Conservation (phyloP, 2,113 vertebrate species). For the Serranochromis macrocephalus region DNA sequence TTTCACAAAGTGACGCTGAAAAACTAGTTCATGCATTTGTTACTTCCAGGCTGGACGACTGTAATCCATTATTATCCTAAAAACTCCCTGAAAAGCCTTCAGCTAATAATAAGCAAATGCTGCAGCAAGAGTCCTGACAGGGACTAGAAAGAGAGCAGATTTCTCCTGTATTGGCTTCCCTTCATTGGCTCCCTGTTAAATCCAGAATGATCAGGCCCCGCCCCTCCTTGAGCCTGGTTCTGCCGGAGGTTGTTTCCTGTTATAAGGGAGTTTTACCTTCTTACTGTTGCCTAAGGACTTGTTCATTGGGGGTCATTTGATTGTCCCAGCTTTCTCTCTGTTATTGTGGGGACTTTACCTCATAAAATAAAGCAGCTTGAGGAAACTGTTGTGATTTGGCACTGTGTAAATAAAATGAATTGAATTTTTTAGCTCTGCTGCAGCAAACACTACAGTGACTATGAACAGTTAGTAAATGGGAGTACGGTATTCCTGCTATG, state of each 20-base stretch:
- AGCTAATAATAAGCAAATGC: accelerated
- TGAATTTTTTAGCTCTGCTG: not conserved
- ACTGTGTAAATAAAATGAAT: not conserved
- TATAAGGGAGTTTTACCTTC: not conserved
- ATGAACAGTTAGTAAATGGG: not conserved
- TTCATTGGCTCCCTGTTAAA: not conserved
- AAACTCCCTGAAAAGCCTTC: not conserved
- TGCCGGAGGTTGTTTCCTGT: not conserved
- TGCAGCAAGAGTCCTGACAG: not conserved
- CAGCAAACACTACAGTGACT: not conserved
- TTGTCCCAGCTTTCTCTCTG: not conserved
- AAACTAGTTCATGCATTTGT: not conserved
- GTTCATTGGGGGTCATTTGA: not conserved
- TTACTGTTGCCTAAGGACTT: not conserved
- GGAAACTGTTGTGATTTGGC: not conserved
- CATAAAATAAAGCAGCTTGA: not conserved
- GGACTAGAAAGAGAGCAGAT: not conserved
- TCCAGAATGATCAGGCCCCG: not conserved
- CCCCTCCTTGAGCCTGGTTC: not conserved
- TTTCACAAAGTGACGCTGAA: not conserved
- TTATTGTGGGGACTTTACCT: not conserved
- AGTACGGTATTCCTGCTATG: not conserved
- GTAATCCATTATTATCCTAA: not conserved
- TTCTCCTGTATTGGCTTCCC: not conserved
- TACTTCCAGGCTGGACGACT: not conserved